Base-by-base conservation (phyloP, 2,113 vertebrate genomes). In the Haemorhous mexicanus region DNA sequence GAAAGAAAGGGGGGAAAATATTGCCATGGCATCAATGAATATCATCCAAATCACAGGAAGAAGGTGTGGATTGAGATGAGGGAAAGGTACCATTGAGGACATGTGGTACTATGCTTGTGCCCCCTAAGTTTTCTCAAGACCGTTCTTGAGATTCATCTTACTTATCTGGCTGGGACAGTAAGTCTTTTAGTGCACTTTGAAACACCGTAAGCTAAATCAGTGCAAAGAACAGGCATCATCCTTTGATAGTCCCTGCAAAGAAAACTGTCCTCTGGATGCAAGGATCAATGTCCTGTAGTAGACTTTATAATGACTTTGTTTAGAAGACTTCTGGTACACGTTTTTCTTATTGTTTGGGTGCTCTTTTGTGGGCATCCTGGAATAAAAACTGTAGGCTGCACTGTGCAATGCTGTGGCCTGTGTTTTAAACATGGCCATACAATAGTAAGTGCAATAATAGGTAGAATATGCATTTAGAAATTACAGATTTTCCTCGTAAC, bases 1-100 rank as follows among this genome's bases (percentile, higher is more conserved):
- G 16, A 37, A 30, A 74, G 35, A 68, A 75, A 39, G 5, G 2
- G 14, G 30, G 4, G 16, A 17, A 74, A 91, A 37, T 79, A 72
- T 0, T 94, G 12, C 12, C 4, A 3, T 4, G 4, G 4, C 12
- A 41, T 72, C 53, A 66, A 1, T 78, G 13, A 13, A 5, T 44
- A 55, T 17, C 27, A 30, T 44, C 24, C 16, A 68, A 72, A 49
- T 68, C 1, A 0, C 30, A 64, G 69, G 32, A 83, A 61, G 39
- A 49, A 84, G 7, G 6, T 49, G 6, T 87, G 55, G 33, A 43
- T 9, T 72, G 53, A 84, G 14, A 13, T 75, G 13, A 14, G 16
- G 35, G 59, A 27, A 58, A 52, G 26, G 13, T 59, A 8, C 43
- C 17, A 20, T 1, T 56, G 32, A 79, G 55, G 21, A 33, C 3